These are phyloP conservation scores for Girardinichthys multiradiatus DNA, from an alignment of 2,113 vertebrate species.

Conservation along the genomic window DNA sequence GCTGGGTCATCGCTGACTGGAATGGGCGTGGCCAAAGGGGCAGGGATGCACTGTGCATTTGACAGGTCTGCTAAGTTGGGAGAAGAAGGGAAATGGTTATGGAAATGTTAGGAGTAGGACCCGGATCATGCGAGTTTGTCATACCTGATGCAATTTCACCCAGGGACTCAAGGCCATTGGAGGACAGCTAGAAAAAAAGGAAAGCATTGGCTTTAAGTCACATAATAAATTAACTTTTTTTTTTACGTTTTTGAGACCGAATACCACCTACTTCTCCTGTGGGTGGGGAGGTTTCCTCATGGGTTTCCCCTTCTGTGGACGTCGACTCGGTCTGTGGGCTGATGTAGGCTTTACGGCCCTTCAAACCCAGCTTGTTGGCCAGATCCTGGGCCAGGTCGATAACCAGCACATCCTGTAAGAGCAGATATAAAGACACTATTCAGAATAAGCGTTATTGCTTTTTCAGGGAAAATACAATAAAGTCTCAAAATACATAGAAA, in stretches of 20 bases:
- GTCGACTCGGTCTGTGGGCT: slow-evolving; percentile 86
- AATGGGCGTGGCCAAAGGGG: slow-evolving; percentile 82
- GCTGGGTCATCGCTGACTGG: slow-evolving; percentile 82
- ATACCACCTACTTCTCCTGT: slow-evolving; percentile 75
- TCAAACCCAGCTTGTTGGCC: slow-evolving; percentile 93
- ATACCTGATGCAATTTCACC: slow-evolving; percentile 94
- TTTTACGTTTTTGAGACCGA: not conserved
- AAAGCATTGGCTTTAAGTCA: not conserved
- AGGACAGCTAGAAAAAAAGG: slow-evolving; percentile 78
- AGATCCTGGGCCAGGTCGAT: slow-evolving; percentile 94
- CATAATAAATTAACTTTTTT: not conserved
- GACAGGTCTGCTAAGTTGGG: slow-evolving; percentile 66
- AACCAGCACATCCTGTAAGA: slow-evolving; percentile 88
- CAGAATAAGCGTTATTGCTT: not conserved
- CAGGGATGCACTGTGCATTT: slow-evolving; percentile 83
- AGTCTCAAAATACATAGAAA: not conserved
- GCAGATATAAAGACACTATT: not conserved
- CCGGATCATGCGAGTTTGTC: not conserved
- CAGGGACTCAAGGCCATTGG: slow-evolving; percentile 90
- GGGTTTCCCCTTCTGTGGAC: slow-evolving; percentile 69
- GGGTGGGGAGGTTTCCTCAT: slow-evolving; percentile 71
- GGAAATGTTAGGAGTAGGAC: too few relatives aligned
- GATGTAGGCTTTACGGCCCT: slow-evolving; percentile 94
- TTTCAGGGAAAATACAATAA: not conserved
- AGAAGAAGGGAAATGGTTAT: not conserved